Conservation (phyloP, 2,888 invertebrate genomes). For the Megaustenia siamemsis region DNA sequence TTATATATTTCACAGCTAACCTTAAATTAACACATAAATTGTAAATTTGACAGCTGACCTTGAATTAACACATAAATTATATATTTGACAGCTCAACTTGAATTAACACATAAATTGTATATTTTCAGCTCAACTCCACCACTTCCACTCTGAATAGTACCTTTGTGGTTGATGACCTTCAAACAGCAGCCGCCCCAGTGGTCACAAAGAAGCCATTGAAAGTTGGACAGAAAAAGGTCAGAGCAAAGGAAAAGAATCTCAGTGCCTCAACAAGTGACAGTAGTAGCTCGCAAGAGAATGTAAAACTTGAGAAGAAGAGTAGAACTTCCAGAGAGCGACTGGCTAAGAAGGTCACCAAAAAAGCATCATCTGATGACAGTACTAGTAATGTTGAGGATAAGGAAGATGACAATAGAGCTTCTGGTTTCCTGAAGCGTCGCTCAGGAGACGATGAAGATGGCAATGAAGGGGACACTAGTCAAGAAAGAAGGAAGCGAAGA, state of each 20-base stretch:
- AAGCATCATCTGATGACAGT: conserved; percentile 14
- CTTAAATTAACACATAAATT: too few species aligned
- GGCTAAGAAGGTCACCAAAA: conserved; percentile 18
- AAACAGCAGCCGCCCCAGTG: neutral
- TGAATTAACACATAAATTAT: too few species aligned
- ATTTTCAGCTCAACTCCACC: conserved; percentile 25
- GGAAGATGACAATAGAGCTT: conserved; percentile 13
- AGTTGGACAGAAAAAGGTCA: neutral
- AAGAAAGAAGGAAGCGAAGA: conserved; percentile 36
- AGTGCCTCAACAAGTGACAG: neutral
- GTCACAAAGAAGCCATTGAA: neutral
- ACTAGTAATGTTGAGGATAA: conserved; percentile 16
- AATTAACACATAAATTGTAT: neutral
- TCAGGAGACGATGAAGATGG: conserved; percentile 48
- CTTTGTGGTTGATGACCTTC: conserved; percentile 46
- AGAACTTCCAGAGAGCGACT: neutral
- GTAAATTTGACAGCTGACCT: too few species aligned
- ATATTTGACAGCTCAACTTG: neutral
- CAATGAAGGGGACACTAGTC: conserved; percentile 27
- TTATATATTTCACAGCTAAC: too few species aligned
- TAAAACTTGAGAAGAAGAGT: neutral
- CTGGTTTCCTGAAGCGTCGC: conserved; percentile 41
- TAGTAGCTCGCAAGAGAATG: conserved; percentile 37
- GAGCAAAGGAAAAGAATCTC: neutral
- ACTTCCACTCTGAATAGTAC: conserved; percentile 41